Conservation (phyloP, 2,888 invertebrate genomes). For the Drosophila planitibia region DNA sequence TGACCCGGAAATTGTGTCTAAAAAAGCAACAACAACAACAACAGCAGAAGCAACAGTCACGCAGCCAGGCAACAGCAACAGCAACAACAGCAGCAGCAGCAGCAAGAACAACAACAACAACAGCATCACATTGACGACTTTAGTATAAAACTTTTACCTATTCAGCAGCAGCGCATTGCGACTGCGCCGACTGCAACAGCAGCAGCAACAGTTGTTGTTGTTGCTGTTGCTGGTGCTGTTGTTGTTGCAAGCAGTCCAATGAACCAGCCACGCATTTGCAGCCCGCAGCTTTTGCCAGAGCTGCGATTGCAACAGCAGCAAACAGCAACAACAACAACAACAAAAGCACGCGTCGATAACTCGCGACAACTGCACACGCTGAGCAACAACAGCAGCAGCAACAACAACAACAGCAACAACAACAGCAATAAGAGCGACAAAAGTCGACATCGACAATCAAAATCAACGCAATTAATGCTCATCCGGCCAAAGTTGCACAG, state of each 20-base stretch:
- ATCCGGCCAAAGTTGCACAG: slow-evolving; percentile 65
- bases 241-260: slow-evolving; percentile 69
- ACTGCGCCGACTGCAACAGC: slow-evolving; percentile 38
- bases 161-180: slow-evolving; percentile 58
- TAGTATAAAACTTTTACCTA: slow-evolving; percentile 81
- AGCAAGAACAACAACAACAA: slow-evolving; percentile 41
- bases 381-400: slow-evolving; percentile 44
- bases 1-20: slow-evolving; percentile 86
- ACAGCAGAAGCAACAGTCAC: slow-evolving; percentile 60
- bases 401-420: slow-evolving; percentile 8
- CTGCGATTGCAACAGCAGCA: slow-evolving; percentile 65
- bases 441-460: slow-evolving; percentile 63
- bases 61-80: slow-evolving; percentile 64
- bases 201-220: slow-evolving; percentile 9
- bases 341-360: slow-evolving; percentile 63
- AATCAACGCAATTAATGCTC: slow-evolving; percentile 83
- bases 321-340: slow-evolving; percentile 35
- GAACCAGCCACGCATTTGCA: slow-evolving; percentile 72
- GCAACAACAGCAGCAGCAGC: slow-evolving; percentile 29
- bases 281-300: slow-evolving; percentile 75
- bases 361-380: slow-evolving; percentile 68
- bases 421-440: slow-evolving; percentile 42
- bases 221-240: slow-evolving; percentile 2
- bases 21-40: slow-evolving; percentile 72
- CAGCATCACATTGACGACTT: slow-evolving; percentile 70